Base-by-base conservation (phyloP, 1,140 invertebrate species). In the Drosophila kikkawai region DNA sequence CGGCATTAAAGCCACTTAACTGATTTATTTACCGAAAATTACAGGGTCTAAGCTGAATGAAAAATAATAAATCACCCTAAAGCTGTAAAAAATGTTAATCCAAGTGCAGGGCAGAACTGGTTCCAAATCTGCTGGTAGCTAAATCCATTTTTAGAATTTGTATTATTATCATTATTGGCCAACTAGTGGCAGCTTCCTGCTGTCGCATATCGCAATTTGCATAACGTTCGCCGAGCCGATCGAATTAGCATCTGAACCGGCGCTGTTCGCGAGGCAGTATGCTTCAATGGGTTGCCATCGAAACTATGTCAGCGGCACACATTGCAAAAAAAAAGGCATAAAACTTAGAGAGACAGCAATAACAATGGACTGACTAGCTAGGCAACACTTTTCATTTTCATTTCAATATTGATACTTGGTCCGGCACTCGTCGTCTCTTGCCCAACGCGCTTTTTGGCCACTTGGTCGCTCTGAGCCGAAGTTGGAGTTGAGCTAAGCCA, bases 301-400 rank as follows among this genome's bases (percentile, higher is more conserved):
- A 80, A 87, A 88, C 84, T 84, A 71, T 87, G 84, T 84, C 84
- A 88, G 77, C 80, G 55, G 71, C 80, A 75, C 80, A 75, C 63
- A 84, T 75, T 75, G 85, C 80, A 90, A 56, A 47, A 47, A 85
- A 81, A 77, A 75, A 60, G 61, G 48, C 67, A 76, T 79, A 73
- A 64, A 84, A 70, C 19, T 66, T 55, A 53, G 51, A 66, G 56
- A 68, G 59, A 61, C 57, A 53, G 66, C 66, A 51, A 58, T 68
- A 67, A 82, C 69, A 73, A 73, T 73, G 67, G 60, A 65, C 63
- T 51, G 64, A 65, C 66, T 56, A 56, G 66, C 44, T 55, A 55
- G 58, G 65, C 82, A 75, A 85, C 64, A 90, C 69, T 88, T 81
- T 90, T 84, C 80, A 81, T 88, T 86, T 86, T 81, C 78, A 81